Conservation (phyloP, 2,797 vertebrate genomes). For the Galago senegalensis region DNA sequence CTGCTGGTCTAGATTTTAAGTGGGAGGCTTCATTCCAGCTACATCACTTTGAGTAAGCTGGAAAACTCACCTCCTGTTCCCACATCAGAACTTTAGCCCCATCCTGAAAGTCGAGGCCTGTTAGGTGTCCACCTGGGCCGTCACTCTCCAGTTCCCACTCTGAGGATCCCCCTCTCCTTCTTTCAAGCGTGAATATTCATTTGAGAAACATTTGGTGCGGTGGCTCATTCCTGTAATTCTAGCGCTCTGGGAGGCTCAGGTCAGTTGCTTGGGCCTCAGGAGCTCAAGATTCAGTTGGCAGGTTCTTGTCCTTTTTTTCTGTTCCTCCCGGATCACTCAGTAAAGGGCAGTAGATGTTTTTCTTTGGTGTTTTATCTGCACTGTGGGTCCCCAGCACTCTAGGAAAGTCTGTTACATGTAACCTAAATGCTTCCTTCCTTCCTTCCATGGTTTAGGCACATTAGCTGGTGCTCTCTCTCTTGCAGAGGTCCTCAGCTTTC, state of each 20-base stretch:
- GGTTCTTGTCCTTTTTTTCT: conserved; percentile 2
- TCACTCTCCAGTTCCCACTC: neutral
- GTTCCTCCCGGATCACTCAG: neutral
- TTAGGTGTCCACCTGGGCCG: neutral
- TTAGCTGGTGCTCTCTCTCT: neutral
- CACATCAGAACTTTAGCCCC: neutral
- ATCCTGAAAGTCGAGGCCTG: neutral
- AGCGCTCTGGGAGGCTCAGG: too few relatives aligned
- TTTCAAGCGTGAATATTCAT: neutral
- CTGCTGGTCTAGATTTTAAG: neutral
- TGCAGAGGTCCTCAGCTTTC: neutral
- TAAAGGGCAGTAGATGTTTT: neutral
- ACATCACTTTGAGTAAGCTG: neutral
- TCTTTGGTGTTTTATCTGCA: neutral
- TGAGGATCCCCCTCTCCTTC: neutral
- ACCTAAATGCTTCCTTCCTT: neutral
- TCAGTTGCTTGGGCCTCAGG: too few relatives aligned
- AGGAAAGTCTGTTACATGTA: neutral
- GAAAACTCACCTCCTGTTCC: neutral
- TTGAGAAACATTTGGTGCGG: neutral
- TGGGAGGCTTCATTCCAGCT: neutral
- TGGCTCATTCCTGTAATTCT: too few relatives aligned
- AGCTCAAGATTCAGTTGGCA: neutral
- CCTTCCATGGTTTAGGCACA: neutral
- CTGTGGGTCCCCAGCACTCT: neutral